Percentiles rank a stretch among this genome's conserved stretches.
Conservation (phyloP, 2,888 invertebrate species). For the Gymnosoma rotundatum region DNA sequence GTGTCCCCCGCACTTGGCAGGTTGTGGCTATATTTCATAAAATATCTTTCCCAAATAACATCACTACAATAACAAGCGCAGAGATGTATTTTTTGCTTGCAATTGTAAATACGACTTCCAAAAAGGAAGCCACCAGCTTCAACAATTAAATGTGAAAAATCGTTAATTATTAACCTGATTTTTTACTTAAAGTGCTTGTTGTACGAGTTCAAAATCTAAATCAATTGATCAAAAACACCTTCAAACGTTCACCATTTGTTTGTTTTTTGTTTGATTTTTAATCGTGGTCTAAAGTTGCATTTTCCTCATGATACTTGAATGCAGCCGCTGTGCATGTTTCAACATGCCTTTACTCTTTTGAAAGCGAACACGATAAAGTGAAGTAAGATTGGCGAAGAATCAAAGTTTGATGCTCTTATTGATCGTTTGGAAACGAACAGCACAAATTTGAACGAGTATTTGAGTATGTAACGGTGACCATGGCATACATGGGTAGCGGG, state of each 20-base stretch:
- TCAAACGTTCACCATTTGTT: constrained; percentile 3
- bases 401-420: constrained; percentile 5
- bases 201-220: constrained; percentile 14
- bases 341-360: background rate
- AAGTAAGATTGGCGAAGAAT: background rate
- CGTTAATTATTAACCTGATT: constrained; percentile 17
- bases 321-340: background rate
- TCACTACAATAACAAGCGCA: no score
- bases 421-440: background rate
- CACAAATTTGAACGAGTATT: background rate
- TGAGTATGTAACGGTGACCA: constrained; percentile 44
- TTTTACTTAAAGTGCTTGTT: constrained; percentile 14
- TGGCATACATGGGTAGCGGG: constrained; percentile 62
- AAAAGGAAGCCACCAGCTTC: background rate
- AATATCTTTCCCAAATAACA: no score
- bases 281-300: background rate
- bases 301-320: background rate
- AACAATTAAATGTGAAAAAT: constrained; percentile 17
- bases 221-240: constrained; percentile 36
- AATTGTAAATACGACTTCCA: no score
- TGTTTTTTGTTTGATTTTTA: background rate
- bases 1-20: no score
- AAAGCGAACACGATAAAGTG: background rate
- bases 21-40: no score
- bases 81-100: no score